Base-by-base conservation (phyloP, 2,888 invertebrate genomes). In the Ecdyonurus torrentis region DNA sequence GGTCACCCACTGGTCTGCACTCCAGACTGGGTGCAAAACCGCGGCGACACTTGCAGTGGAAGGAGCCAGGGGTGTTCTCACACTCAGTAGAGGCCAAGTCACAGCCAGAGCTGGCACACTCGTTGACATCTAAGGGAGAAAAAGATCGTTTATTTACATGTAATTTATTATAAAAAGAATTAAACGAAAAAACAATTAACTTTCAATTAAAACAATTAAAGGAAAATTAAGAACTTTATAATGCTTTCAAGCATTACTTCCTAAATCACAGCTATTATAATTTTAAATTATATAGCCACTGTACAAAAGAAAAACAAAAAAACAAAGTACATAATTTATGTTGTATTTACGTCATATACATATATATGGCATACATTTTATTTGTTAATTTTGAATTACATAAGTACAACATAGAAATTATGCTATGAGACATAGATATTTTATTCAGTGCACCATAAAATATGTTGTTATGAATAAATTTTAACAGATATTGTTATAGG, bases 31-130 rank as follows among this genome's bases (percentile, higher is more conserved):
- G 86, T 1, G 86, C 76, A 70, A 93, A 93, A 53, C 93, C 93
- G 66, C 84, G 75, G 65, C 86, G 83, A 71, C 94, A 95, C 69
- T 90, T 89, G 72, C 94, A 95, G 69, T 85, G 86, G 77, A 93
- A 94, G 22, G 89, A 88, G 55, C 94, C 94, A 59, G 87, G 85
- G 2, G 87, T 87, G 71, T 95, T 95, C 67, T 86, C 84, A 73
- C 94, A 94, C 73, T 92, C 91, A 0, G 94, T 94, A 0, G 93
- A 92, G 0, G 90, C 88, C 23, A 87, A 77, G 71, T 94, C 94
- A 73, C 94, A 95, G 73, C 93, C 92, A 64, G 89, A 90, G 67
- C 85, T 89, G 2, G 83, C 79, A 73, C 94, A 94, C 76, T 94
- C 94, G 70, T 94, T 93, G 65, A 94, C 86, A 73, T 94, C 93